Evolutionary conservation across 2,888 invertebrate genomes (phyloP), one percentile per base, ranked within the genome.

Genomic region (Octodonta nipae): DNA sequence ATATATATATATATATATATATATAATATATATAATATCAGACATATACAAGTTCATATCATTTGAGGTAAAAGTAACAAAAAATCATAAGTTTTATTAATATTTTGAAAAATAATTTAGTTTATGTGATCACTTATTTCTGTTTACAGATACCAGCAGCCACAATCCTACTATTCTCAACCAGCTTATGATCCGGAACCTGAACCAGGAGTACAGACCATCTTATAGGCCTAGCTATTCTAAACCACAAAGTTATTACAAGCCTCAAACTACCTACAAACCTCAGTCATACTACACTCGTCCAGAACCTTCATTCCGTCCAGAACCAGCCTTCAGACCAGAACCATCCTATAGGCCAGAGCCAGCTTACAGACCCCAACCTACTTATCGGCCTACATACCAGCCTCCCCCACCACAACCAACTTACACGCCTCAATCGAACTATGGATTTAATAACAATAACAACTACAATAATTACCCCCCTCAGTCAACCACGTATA

Each of bases 401-500:
- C 8, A 37, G n/a, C 40, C 43, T 2, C 35, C 39, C 13, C 54
- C 52, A 51, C 35, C 37, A 39, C 47, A 50, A 33, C 56, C 53
- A 16, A 45, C 46, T 15, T 57, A 47, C 36, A 49, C 51, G 28
- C 56, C 59, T 20, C 49, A 48, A 26, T 44, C 50, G 2, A 64
- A 66, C 15, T 59, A 54, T 43, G 65, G 67, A 8, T 51, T 49
- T 25, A 35, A 31, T 10, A 34, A 32, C 11, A 26, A 14, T 33
- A 34, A 33, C 31, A 41, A 38, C 27, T 46, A 51, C 40, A 46
- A 51, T 30, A 52, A 54, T 30, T 80, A 82, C 57, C 80, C 83
- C 1, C 75, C 80, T 1, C 70, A 73, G 41, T n/a, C n/a, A n/a
- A n/a, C 22, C 10, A 22, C 22, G n/a, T 22, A 22, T 11, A 22